phyloP scores from a whole-genome alignment of 2,797 vertebrate species.

The Chiloscyllium punctatum region DNA sequence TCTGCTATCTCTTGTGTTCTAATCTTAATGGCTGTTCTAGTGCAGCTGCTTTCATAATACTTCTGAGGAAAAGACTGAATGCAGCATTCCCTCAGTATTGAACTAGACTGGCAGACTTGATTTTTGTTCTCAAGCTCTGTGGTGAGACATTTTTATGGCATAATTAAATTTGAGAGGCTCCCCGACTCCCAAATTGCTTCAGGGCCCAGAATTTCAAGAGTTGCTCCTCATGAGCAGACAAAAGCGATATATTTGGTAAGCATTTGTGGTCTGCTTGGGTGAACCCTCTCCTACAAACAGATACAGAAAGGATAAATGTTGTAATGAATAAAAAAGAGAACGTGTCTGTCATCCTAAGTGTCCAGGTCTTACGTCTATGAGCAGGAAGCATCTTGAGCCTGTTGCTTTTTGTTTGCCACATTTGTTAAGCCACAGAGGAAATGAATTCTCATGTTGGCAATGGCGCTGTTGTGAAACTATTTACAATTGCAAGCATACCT shows the following conservation, averaged over 20 bases:
- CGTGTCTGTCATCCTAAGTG: not conserved
- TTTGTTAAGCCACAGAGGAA: constrained; percentile 1
- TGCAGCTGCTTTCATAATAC: no score
- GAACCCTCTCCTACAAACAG: not conserved
- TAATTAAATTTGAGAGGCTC: not conserved
- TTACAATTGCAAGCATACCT: not conserved
- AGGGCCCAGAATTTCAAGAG: not conserved
- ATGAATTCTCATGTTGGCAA: not conserved
- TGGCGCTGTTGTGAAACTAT: not conserved
- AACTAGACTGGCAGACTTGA: not conserved
- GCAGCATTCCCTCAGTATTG: not conserved
- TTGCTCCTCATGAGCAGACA: not conserved
- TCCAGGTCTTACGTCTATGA: not conserved
- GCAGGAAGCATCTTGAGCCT: not conserved
- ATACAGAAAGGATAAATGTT: not conserved
- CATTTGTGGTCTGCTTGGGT: not conserved
- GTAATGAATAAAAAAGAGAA: not conserved
- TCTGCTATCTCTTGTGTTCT: no score
- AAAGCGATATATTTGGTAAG: not conserved
- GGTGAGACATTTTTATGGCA: not conserved
- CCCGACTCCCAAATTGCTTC: not conserved
- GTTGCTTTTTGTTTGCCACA: not conserved
- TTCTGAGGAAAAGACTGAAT: no score
- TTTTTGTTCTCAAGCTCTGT: not conserved
- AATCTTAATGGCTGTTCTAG: no score